Conservation (phyloP, 2,113 vertebrate species). For the Python bivittatus region DNA sequence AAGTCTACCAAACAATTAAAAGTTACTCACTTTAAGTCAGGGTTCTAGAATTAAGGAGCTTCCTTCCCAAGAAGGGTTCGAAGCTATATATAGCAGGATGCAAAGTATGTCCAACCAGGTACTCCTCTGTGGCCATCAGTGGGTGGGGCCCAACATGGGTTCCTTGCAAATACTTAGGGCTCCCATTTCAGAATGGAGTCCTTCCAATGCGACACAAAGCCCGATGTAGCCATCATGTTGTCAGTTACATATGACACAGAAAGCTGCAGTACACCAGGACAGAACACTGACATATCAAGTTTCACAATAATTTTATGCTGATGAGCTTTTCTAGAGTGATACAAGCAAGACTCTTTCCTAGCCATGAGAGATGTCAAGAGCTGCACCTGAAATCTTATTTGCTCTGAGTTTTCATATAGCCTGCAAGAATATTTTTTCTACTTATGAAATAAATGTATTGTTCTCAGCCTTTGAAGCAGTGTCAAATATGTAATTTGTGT, state of each 20-base stretch:
- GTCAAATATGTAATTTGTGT: background rate
- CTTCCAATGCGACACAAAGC: background rate
- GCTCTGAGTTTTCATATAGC: background rate
- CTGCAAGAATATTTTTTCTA: background rate
- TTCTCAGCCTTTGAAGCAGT: background rate
- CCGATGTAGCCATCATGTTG: background rate
- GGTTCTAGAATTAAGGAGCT: background rate
- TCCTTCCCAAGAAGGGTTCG: background rate
- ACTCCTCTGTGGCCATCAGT: background rate
- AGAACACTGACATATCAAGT: background rate
- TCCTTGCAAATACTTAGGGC: background rate
- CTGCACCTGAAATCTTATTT: background rate
- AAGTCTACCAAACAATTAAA: background rate
- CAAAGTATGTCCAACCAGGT: background rate
- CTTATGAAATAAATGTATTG: background rate
- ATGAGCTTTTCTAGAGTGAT: background rate
- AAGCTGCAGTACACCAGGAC: background rate
- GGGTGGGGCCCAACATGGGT: background rate
- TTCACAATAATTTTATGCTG: background rate
- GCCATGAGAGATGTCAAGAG: background rate
- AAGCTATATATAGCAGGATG: background rate
- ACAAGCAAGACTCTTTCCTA: background rate
- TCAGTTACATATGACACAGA: background rate
- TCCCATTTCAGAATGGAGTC: background rate
- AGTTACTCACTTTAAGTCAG: background rate